These are phyloP conservation scores for Nycticryphes semicollaris DNA, from an alignment of 2,113 vertebrate genomes.

Conservation along the genomic window DNA sequence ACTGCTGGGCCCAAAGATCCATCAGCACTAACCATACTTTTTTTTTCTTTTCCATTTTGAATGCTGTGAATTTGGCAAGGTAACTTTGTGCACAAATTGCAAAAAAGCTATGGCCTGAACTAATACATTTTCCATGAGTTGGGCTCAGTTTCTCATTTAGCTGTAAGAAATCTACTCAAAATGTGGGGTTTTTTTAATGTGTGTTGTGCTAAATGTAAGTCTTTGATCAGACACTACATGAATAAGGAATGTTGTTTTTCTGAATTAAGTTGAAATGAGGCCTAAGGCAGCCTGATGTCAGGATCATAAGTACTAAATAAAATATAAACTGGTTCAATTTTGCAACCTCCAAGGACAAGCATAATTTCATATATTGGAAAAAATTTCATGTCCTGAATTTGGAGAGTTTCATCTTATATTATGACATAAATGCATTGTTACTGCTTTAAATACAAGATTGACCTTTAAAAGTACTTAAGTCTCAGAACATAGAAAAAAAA, in stretches of 20 bases:
- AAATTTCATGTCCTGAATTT: neutral
- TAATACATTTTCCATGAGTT: slow-evolving; percentile 55
- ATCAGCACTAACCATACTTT: neutral
- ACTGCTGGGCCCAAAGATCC: neutral
- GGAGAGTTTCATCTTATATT: neutral
- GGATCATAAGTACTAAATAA: slow-evolving; percentile 57
- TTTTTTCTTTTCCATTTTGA: neutral
- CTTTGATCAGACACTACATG: slow-evolving; percentile 70
- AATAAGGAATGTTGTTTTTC: slow-evolving; percentile 69
- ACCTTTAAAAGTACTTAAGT: neutral
- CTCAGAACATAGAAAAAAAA: neutral
- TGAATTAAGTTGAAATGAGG: slow-evolving; percentile 67
- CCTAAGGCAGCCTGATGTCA: slow-evolving; percentile 43
- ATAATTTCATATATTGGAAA: neutral
- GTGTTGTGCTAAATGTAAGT: slow-evolving; percentile 41
- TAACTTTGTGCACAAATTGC: neutral
- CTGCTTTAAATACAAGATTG: neutral
- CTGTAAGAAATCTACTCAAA: slow-evolving; percentile 33
- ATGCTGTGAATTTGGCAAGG: neutral
- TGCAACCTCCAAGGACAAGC: neutral
- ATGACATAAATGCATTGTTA: neutral
- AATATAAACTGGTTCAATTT: slow-evolving; percentile 47
- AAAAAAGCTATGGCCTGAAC: slow-evolving; percentile 29
- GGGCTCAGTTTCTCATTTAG: slow-evolving; percentile 12
- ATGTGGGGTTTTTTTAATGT: slow-evolving; percentile 14